A percentile compares a stretch with the other conserved stretches of the same genome.
These are phyloP conservation scores for Fragum sueziense DNA, from an alignment of 2,888 invertebrate genomes.

Conservation along the genomic window DNA sequence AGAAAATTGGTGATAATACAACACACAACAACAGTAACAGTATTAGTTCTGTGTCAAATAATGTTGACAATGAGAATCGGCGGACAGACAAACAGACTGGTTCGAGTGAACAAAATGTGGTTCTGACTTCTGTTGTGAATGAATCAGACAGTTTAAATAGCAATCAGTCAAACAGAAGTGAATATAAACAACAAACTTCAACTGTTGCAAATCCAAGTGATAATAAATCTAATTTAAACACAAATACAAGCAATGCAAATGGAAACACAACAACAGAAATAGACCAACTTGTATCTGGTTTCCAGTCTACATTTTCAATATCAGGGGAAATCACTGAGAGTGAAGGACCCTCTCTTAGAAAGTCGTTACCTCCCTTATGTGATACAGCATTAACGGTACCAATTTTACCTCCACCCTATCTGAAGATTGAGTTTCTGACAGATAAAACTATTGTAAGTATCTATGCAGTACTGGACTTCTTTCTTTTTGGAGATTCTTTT, in stretches of 20 bases:
- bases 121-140: not conserved
- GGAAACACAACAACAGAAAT: not conserved
- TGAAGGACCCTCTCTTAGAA: conserved; percentile 39
- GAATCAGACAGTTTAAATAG: not conserved
- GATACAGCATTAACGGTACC: conserved; percentile 73
- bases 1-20: not conserved
- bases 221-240: not conserved
- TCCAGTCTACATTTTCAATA: not conserved
- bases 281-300: not conserved
- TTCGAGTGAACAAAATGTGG: not conserved
- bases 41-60: not conserved
- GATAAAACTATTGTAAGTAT: conserved; percentile 56
- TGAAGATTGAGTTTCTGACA: conserved; percentile 60
- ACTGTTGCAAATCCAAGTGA: not conserved
- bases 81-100: not conserved
- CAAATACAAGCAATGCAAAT: not conserved
- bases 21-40: not conserved
- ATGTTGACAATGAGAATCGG: not conserved
- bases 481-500: too few relatives aligned
- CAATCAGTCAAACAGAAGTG: not conserved
- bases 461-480: too few relatives aligned
- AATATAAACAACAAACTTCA: not conserved
- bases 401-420: conserved; percentile 67
- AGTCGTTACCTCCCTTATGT: conserved; percentile 63
- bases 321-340: not conserved